Base-by-base conservation (phyloP, 2,113 vertebrate genomes). In the Gobio gobio region DNA sequence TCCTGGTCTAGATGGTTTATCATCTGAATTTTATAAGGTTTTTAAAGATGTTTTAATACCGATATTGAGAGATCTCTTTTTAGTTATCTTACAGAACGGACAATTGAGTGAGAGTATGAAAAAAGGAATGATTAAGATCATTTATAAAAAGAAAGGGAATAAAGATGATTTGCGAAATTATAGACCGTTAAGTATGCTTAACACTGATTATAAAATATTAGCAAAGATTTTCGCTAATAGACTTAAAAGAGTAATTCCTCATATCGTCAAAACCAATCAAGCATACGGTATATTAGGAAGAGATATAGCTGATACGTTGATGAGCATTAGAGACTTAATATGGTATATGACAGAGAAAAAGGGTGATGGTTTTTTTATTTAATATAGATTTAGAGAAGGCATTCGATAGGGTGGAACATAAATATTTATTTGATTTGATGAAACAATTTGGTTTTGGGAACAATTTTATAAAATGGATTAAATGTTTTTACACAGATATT, bases 21-120 rank as follows among this genome's bases (percentile, higher is more conserved):
- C n/a, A 33, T 20, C 45, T 4, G 61, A 82, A 20, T 82, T 68
- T 68, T 82, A 82, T 68, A 66, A 68, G 8, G 29, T 2, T 49
- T 82, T 82, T 68, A 49, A 49, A 1, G 1, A 49, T 14, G 47
- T 49, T 4, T 49, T 49, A 49, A 14, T 1, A 1, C 47, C 47
- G 0, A 49, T 49, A 24, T 4, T 61, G n/a, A n/a, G 4, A 1
- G 24, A 66, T 6, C 0, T 29, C 0, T 26, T 81, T 26, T 16
- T 80, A 43, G 13, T 2, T 2, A 33, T 13, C 0, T 49, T 20
- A 1, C 4, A 49, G n/a, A n/a, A 24, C 0, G 58, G 58, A 49
- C 2, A 81, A 33, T n/a, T 66, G 1, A 81, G n/a, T 24, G 18
- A 24, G 4, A 43, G 61, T 40, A 80, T 16, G 6, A 64, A n/a